Evolutionary conservation across 2,888 invertebrate genomes (phyloP).

Genomic region (Strigamia transsilvanica): DNA sequence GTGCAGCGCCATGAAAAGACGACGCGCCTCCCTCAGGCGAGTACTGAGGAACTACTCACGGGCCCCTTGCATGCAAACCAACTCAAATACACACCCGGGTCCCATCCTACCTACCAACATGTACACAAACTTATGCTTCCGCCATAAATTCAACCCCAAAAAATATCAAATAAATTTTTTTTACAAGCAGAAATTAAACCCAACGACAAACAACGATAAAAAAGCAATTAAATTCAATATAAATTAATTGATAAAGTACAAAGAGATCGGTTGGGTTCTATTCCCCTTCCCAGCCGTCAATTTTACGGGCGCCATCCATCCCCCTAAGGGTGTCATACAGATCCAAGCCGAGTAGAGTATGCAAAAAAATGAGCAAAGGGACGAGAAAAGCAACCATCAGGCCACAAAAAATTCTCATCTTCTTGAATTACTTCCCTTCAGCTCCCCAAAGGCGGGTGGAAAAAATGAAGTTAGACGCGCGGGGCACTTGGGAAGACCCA

Average conservation of each 20-base stretch:
- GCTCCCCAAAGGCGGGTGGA: neutral
- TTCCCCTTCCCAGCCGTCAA: conserved; percentile 17
- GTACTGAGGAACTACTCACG: conserved; percentile 16
- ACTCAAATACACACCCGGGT: conserved; percentile 39
- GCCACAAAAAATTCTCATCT: conserved; percentile 49
- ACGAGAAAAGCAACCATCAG: conserved; percentile 48
- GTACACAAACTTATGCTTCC: conserved; percentile 16
- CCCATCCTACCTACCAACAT: conserved; percentile 15
- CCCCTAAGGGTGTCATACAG: conserved; percentile 47
- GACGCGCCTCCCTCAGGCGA: conserved; percentile 32
- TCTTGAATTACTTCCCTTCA: conserved; percentile 40
- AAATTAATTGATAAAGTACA: neutral
- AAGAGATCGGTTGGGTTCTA: conserved; percentile 4
- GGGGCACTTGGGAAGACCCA: neutral
- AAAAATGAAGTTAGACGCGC: conserved; percentile 41
- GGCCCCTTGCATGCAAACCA: conserved; percentile 38
- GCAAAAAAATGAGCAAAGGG: conserved; percentile 49
- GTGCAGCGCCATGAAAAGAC: conserved; percentile 44
- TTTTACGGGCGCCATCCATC: conserved; percentile 49
- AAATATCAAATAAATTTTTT: neutral
- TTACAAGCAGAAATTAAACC: neutral
- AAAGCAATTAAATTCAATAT: neutral
- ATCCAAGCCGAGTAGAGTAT: conserved; percentile 32
- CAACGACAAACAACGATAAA: neutral
- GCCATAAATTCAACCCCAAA: neutral